A percentile compares a stretch with the other conserved stretches of the same genome.
phyloP scores from a whole-genome alignment of 2,888 invertebrate genomes.

The Nemurella pictetii region DNA sequence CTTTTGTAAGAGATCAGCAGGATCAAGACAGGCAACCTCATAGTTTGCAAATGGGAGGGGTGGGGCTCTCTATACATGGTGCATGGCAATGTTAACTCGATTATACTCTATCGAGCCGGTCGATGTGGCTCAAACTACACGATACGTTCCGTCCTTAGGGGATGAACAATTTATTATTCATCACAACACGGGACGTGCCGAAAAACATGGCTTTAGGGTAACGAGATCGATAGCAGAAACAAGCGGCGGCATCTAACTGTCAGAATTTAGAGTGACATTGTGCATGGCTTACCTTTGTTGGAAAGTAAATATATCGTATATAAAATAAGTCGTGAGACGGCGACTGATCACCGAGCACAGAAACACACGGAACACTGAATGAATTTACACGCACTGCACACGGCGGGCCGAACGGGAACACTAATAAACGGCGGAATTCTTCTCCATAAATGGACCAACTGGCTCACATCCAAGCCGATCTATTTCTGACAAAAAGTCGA shows the following conservation, averaged over 20 bases:
- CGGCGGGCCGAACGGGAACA: background rate
- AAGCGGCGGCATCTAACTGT: background rate
- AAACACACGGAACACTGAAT: background rate
- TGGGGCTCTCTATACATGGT: background rate
- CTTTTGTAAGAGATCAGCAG: background rate
- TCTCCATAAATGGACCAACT: background rate
- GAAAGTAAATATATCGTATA: background rate
- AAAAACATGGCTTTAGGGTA: background rate
- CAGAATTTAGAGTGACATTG: background rate
- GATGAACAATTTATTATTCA: background rate
- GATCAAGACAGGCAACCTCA: background rate
- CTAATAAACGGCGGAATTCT: background rate
- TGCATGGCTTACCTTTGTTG: background rate
- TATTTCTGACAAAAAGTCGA: background rate
- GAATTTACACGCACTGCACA: background rate
- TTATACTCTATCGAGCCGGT: background rate
- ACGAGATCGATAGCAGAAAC: background rate
- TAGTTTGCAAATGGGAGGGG: background rate
- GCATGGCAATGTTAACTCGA: background rate
- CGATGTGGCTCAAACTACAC: background rate
- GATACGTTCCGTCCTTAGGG: background rate
- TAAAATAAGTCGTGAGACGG: background rate
- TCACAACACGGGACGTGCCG: background rate
- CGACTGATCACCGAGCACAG: background rate
- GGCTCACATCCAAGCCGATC: background rate